These are phyloP conservation scores for Aphrophora alni DNA, from an alignment of 2,888 invertebrate genomes.

Conservation along the genomic window DNA sequence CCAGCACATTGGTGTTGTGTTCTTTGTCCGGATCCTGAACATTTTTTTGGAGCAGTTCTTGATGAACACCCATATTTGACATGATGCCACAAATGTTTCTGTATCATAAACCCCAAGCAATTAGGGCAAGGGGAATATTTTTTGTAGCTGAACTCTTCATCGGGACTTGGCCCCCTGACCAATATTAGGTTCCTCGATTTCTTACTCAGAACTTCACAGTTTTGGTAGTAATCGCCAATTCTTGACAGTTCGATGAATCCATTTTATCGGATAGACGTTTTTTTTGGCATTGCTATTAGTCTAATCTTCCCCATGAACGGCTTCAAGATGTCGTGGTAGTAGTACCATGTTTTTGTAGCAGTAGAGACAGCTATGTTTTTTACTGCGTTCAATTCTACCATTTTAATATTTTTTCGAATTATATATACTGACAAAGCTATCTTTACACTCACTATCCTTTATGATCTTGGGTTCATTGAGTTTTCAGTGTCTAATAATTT, in stretches of 20 bases:
- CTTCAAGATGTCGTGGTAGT: not conserved
- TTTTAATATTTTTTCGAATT: not conserved
- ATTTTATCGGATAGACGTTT: not conserved
- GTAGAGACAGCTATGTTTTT: not conserved
- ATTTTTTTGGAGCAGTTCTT: too few relatives aligned
- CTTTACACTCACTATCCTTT: too few relatives aligned
- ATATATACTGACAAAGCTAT: not conserved
- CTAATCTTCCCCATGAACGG: not conserved
- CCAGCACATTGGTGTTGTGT: too few relatives aligned
- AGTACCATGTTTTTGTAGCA: not conserved
- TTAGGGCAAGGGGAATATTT: conserved; percentile 11
- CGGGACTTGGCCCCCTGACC: not conserved
- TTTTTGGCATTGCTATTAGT: conserved; percentile 1
- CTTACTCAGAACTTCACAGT: not conserved
- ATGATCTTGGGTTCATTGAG: too few relatives aligned
- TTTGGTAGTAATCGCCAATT: conserved; percentile 15
- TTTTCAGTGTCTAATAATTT: too few relatives aligned
- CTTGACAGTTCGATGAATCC: not conserved
- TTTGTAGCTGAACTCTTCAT: not conserved
- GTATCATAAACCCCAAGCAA: not conserved
- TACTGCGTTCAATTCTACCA: not conserved
- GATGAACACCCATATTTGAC: not conserved
- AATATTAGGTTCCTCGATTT: conserved; percentile 2
- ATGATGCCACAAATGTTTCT: not conserved
- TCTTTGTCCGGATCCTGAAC: too few relatives aligned